Conservation (phyloP, 2,888 invertebrate genomes). For the Nysson spinosus region DNA sequence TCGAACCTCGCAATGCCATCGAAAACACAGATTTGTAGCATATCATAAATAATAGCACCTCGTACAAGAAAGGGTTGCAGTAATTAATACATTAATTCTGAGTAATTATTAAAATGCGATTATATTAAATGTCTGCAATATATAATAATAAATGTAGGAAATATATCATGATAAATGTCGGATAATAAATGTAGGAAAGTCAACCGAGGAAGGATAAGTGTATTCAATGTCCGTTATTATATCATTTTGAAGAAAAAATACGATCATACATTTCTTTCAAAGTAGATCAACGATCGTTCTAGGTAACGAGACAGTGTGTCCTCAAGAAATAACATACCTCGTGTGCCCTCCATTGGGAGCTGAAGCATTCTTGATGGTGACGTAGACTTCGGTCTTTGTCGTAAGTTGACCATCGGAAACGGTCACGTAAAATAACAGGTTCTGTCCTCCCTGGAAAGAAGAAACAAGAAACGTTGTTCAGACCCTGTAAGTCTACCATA, state of each 20-base stretch:
- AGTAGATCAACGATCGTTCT: constrained; percentile 13
- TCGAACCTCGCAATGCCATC: too few relatives aligned
- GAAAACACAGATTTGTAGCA: too few relatives aligned
- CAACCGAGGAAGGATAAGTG: too few relatives aligned
- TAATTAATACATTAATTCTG: too few relatives aligned
- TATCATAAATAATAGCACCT: too few relatives aligned
- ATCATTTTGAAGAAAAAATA: not conserved
- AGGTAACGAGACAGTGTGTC: constrained; percentile 14
- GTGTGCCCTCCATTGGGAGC: constrained; percentile 67
- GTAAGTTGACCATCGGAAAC: constrained; percentile 83
- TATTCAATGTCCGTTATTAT: too few relatives aligned
- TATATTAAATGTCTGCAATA: too few relatives aligned
- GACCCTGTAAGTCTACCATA: constrained; percentile 25
- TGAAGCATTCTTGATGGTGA: constrained; percentile 79
- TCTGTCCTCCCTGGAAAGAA: constrained; percentile 82
- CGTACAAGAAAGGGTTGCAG: too few relatives aligned
- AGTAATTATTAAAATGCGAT: too few relatives aligned
- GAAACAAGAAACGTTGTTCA: constrained; percentile 54
- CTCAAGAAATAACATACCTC: constrained; percentile 54
- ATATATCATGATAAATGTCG: too few relatives aligned
- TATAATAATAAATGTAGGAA: too few relatives aligned
- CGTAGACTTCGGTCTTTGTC: constrained; percentile 84
- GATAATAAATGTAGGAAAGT: too few relatives aligned
- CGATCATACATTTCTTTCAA: not conserved
- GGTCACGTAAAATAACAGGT: constrained; percentile 84